phyloP scores from a whole-genome alignment of 2,888 invertebrate genomes.

The Heliconius erato region DNA sequence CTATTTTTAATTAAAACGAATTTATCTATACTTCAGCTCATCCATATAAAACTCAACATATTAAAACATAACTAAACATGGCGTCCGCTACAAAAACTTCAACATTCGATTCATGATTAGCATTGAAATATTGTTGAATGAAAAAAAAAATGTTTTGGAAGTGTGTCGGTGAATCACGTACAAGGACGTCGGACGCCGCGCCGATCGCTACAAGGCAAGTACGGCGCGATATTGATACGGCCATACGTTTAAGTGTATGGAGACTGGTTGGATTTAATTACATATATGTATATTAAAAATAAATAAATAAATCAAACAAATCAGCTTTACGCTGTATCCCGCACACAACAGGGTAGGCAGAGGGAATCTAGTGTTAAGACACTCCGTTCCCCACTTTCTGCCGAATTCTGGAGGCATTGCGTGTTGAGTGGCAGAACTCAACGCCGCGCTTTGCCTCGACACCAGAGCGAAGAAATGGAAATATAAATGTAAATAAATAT shows the following conservation, averaged over 20 bases:
- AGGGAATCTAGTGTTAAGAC: too few species aligned
- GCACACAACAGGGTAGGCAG: too few species aligned
- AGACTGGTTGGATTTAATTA: neutral
- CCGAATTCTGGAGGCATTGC: too few species aligned
- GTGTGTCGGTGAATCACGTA: constrained; percentile 43
- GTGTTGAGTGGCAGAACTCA: too few species aligned
- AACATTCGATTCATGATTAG: constrained; percentile 19
- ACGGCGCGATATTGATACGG: neutral
- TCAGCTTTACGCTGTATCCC: too few species aligned
- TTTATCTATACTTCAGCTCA: neutral
- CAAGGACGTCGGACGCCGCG: constrained; percentile 43
- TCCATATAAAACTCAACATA: neutral
- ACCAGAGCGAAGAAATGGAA: too few species aligned
- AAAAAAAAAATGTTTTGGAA: constrained; percentile 40
- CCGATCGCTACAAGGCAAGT: neutral
- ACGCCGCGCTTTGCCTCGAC: too few species aligned
- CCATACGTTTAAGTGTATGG: neutral
- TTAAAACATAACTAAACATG: neutral
- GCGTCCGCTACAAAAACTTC: neutral
- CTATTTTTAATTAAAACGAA: too few species aligned
- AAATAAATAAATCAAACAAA: too few species aligned
- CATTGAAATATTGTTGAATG: constrained; percentile 39
- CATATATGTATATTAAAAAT: too few species aligned
- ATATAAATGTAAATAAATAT: too few species aligned
- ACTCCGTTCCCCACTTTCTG: too few species aligned